Base-by-base conservation (phyloP, 2,797 vertebrate genomes). In the Mus minutoides region DNA sequence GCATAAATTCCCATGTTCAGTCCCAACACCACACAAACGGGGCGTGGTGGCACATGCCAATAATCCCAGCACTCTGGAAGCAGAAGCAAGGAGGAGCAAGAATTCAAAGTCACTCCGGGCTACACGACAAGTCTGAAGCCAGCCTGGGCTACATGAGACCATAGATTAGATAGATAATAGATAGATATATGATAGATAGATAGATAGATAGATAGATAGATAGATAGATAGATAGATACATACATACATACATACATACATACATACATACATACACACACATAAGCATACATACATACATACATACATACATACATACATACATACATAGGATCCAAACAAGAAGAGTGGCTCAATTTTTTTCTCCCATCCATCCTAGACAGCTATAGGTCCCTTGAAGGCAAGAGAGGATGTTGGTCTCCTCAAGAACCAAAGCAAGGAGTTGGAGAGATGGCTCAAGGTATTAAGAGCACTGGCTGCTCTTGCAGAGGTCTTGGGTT, bases 191-290 rank as follows among this genome's bases (percentile, higher is more conserved):
- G n/a, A n/a, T 5, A 54, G 76, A 78, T 6, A 11, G 29, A 79
- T 11, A n/a, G 10, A 56, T 5, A 24, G 19, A 37, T 4, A 40
- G n/a, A 60, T 3, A 54, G 31, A 79, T 3, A 34, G 14, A 79
- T 5, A n/a, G 2, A 79, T 2, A 52, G 11, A 43, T 6, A 43
- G 2, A 76, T 4, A 34, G 0, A 21, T 0, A 3, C 3, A 77
- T 19, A 4, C 6, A 49, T 8, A 43, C 3, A 73, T 22, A 24
- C 71, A 78, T 4, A 19, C 49, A 56, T 11, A 24, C 24, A 31
- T 10, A 34, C 40, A 84, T 12, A 21, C 3, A 46, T 40, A 84
- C 12, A 31, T 14, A 76, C 24, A 76, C 3, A 46, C 9, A 76
- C 12, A 31, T 5, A 49, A 3, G 43, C 11, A 43, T 3, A 46